These are phyloP conservation scores for Caretta caretta DNA, from an alignment of 2,113 vertebrate genomes.

Conservation along the genomic window DNA sequence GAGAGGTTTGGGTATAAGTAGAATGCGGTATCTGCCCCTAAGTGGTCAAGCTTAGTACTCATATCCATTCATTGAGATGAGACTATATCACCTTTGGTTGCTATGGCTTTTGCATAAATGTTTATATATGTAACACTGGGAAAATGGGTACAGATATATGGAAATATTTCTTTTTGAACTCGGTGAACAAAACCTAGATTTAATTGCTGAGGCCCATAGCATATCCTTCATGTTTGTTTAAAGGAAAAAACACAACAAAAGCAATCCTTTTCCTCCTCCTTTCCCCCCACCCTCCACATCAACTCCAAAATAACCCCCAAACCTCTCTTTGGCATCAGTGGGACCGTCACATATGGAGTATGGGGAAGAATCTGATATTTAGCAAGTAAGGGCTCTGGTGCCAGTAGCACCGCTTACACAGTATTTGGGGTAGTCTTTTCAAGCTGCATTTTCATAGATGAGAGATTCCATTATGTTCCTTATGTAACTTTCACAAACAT, in stretches of 20 bases:
- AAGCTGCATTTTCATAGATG: background rate
- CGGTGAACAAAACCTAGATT: background rate
- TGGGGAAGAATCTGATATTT: too few relatives aligned
- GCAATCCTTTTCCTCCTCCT: background rate
- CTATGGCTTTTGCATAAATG: background rate
- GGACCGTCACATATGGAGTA: background rate
- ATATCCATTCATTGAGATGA: background rate
- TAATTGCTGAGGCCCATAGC: background rate
- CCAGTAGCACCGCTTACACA: background rate
- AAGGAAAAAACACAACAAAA: background rate
- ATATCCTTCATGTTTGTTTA: background rate
- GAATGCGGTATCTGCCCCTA: background rate
- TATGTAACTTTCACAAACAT: background rate
- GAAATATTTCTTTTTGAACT: background rate
- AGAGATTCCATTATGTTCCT: background rate
- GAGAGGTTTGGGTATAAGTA: background rate
- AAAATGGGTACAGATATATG: too few relatives aligned
- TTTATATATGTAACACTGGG: background rate
- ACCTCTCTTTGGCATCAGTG: background rate
- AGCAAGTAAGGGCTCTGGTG: background rate
- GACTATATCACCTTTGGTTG: background rate
- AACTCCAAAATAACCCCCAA: background rate
- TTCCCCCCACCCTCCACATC: background rate
- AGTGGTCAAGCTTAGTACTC: background rate
- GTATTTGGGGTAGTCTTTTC: fast-evolving